phyloP scores from a whole-genome alignment of 2,888 invertebrate species.

The Yponomeuta malinellus region DNA sequence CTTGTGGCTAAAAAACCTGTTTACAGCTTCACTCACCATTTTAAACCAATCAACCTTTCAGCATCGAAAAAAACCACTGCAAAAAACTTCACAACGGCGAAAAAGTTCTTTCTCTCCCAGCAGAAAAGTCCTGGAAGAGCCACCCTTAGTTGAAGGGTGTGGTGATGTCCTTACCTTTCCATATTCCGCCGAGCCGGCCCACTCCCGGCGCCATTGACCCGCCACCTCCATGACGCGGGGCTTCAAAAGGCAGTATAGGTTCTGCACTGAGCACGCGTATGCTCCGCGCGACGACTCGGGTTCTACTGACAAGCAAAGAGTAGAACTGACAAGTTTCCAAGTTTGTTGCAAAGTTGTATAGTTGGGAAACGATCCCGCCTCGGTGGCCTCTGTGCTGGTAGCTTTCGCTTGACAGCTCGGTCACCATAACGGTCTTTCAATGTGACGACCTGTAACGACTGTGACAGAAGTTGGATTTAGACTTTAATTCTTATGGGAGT shows the following conservation, averaged over 20 bases:
- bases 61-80: background rate
- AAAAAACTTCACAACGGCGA: background rate
- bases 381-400: background rate
- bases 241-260: constrained; percentile 60
- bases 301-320: constrained; percentile 42
- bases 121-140: background rate
- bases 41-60: background rate
- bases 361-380: background rate
- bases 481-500: background rate
- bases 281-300: constrained; percentile 47
- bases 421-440: background rate
- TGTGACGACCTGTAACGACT: background rate
- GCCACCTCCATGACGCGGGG: constrained; percentile 62
- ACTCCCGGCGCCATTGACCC: constrained; percentile 69
- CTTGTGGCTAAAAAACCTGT: background rate
- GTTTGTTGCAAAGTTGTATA: background rate
- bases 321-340: constrained; percentile 18
- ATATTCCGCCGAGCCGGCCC: constrained; percentile 70
- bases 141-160: constrained; percentile 15
- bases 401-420: background rate
- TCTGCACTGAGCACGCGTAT: constrained; percentile 37
- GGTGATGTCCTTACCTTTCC: constrained; percentile 54
- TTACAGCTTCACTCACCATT: background rate
- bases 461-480: background rate
- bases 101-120: background rate